These are phyloP conservation scores for Scyliorhinus canicula DNA, from an alignment of 2,797 vertebrate species.

Conservation along the genomic window DNA sequence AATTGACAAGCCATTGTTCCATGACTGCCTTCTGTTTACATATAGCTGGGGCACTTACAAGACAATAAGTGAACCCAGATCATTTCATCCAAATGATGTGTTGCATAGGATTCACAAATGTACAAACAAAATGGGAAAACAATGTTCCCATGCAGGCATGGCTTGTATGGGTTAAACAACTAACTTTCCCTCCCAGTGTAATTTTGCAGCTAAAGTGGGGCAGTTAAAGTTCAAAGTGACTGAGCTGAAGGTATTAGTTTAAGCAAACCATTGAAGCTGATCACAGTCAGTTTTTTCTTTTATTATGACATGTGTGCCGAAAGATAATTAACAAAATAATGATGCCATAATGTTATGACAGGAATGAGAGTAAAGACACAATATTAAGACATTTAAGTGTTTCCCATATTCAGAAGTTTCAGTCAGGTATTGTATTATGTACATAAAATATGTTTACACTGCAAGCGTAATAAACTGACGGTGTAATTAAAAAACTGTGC, in stretches of 20 bases:
- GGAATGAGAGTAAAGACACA: not conserved
- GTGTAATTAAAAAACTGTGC: not conserved
- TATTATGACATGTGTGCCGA: not conserved
- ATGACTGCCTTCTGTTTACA: not conserved
- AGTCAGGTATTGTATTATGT: not conserved
- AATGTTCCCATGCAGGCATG: no score
- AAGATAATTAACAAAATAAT: constrained; percentile 7
- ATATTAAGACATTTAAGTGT: not conserved
- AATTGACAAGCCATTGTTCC: not conserved
- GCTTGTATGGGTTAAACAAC: not conserved
- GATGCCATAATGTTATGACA: constrained; percentile 21
- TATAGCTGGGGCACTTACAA: not conserved
- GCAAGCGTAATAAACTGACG: not conserved
- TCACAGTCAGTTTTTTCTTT: not conserved
- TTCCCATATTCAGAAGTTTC: not conserved
- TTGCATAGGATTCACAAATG: not conserved
- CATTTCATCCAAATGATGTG: not conserved
- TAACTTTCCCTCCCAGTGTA: not conserved
- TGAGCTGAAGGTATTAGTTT: not conserved
- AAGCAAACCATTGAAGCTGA: not conserved
- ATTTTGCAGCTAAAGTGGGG: not conserved
- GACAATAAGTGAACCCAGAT: not conserved
- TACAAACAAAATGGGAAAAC: not conserved
- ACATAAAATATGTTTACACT: not conserved
- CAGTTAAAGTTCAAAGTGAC: not conserved